Conservation (phyloP, 2,113 vertebrate genomes). For the Glaucomys volans region DNA sequence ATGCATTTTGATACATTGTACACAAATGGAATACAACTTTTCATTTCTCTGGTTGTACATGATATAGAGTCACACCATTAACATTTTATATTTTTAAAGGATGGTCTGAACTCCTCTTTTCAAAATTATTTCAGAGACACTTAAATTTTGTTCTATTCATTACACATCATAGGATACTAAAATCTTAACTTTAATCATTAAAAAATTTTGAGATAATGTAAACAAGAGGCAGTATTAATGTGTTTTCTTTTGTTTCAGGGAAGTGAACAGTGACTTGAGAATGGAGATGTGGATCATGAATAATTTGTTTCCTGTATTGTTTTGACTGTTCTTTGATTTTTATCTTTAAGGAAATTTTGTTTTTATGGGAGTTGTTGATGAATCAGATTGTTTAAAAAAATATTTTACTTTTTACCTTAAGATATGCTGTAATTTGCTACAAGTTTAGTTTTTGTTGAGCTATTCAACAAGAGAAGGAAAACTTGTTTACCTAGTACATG, state of each 20-base stretch:
- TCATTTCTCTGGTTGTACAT: no score
- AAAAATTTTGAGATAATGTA: background rate
- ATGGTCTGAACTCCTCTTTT: background rate
- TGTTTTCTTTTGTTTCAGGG: background rate
- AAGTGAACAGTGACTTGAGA: background rate
- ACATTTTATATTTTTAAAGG: background rate
- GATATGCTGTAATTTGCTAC: background rate
- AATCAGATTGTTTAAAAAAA: background rate
- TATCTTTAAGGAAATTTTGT: background rate
- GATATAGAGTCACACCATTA: background rate
- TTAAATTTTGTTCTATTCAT: background rate
- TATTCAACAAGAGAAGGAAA: background rate
- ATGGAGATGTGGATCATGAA: background rate
- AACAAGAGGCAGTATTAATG: background rate
- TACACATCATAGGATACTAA: background rate
- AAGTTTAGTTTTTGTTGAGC: conserved; percentile 12
- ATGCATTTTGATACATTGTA: no score
- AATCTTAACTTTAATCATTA: background rate
- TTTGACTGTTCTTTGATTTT: background rate
- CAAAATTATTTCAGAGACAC: background rate
- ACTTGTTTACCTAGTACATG: background rate
- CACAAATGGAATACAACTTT: no score
- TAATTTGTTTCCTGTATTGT: background rate
- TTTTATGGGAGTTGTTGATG: background rate
- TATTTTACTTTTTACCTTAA: background rate